phyloP scores from a whole-genome alignment of 2,113 vertebrate genomes.

The Cyanistes caeruleus region DNA sequence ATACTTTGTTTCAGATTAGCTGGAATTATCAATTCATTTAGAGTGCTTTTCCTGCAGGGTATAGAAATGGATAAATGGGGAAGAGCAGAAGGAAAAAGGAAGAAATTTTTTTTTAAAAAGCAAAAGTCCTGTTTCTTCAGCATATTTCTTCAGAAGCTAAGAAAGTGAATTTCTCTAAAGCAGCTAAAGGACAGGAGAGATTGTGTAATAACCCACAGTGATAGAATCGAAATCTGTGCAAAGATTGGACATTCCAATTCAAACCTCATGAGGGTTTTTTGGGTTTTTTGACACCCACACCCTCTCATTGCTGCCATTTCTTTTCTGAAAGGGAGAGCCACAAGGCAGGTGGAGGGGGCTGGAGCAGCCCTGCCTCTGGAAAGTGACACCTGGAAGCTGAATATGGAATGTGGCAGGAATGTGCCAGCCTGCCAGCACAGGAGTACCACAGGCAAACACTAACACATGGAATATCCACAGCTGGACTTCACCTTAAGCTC shows the following conservation, averaged over 20 bases:
- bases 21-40: background rate
- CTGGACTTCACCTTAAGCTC: background rate
- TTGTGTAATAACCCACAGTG: background rate
- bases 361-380: background rate
- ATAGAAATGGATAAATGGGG: background rate
- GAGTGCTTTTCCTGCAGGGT: background rate
- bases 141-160: background rate
- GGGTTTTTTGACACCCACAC: background rate
- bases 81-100: background rate
- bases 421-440: background rate
- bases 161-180: background rate
- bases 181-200: background rate
- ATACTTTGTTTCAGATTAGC: background rate
- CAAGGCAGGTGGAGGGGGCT: background rate
- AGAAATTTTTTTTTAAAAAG: accelerated
- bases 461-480: background rate
- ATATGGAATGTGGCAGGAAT: background rate
- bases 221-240: background rate
- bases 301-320: background rate
- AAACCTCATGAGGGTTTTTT: background rate
- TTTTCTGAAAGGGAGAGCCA: background rate
- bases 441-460: background rate
- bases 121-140: background rate
- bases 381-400: background rate
- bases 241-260: background rate